Evolutionary conservation across 2,797 vertebrate species (phyloP), one percentile per base, ranked within the genome.

Genomic region (Lindbergichthys nudifrons): DNA sequence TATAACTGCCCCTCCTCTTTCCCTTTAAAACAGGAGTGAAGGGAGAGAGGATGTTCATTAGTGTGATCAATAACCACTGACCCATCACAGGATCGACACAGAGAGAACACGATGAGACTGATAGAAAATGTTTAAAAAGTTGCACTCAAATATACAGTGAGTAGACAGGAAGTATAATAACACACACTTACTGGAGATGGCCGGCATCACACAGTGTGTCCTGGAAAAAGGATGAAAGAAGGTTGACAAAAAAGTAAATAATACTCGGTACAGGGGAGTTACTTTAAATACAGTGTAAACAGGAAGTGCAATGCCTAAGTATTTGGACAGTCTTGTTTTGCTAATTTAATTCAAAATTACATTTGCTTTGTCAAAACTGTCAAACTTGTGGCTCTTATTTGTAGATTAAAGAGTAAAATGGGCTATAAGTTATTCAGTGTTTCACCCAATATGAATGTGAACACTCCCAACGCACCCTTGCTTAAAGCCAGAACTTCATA

Each of bases 141-240:
- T 72, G 42, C 19, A 39, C 9, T 59, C 21, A 58, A 14, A 45
- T 43, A 16, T 50, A 10, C 63, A n/a, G 13, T 64, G 19, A 61
- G 66, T 21, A 74, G 67, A 78, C 45, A 65, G 26, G 41, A 5
- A 62, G 26, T 30, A 36, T 51, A 48, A 36, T 51, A 51, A 67
- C 16, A 60, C 57, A 67, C 53, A 92, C 94, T 95, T 90, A 96
- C 95, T 90, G 91, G 65, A 93, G 72, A 75, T 88, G 89, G 39
- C 92, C 88, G 1, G 52, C 64, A 26, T 93, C 89, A 66, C 62
- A 81, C 21, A 64, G 67, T 36, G 80, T 71, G 19, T 93, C 91
- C 94, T 95, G 41, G 10, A 83, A 83, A 48, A 64, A 73, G 12
- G 66, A 75, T 5, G 58, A 62, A 21, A 71, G 16, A 21, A 71